phyloP scores from a whole-genome alignment of 2,888 invertebrate genomes.

The Dicroscelio sp. region DNA sequence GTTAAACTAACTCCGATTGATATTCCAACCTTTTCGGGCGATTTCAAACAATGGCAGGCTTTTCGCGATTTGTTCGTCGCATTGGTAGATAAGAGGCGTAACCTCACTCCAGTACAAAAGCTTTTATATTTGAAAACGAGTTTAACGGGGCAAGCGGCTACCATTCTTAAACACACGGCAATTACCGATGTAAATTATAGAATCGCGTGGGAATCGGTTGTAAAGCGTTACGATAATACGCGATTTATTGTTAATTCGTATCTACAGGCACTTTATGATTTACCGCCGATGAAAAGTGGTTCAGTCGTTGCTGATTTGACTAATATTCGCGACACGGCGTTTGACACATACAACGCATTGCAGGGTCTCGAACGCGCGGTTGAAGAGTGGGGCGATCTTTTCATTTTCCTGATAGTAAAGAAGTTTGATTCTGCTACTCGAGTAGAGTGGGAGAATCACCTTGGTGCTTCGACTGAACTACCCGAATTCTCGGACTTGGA shows the following conservation, averaged over 20 bases:
- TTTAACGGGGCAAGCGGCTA: not conserved
- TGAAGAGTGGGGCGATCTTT: constrained; percentile 1
- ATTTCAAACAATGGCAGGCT: not conserved
- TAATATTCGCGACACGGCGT: not conserved
- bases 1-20: not conserved
- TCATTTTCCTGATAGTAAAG: not conserved
- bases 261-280: not conserved
- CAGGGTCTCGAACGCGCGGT: not conserved
- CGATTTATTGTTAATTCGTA: not conserved
- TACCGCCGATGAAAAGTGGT: not conserved
- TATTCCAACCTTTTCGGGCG: not conserved
- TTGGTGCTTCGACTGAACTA: not conserved
- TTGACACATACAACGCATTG: not conserved
- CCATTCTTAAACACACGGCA: not conserved
- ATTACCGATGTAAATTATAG: not conserved
- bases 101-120: not conserved
- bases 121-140: not conserved
- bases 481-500: not conserved
- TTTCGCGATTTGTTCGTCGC: constrained; percentile 9
- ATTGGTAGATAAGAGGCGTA: not conserved
- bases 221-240: not conserved
- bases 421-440: not conserved
- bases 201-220: not conserved
- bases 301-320: not conserved
- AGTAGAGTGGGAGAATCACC: not conserved